Evolutionary conservation across 1,140 invertebrate species (phyloP), one percentile per base, ranked within the genome.

Genomic region (Halesus radiatus): DNA sequence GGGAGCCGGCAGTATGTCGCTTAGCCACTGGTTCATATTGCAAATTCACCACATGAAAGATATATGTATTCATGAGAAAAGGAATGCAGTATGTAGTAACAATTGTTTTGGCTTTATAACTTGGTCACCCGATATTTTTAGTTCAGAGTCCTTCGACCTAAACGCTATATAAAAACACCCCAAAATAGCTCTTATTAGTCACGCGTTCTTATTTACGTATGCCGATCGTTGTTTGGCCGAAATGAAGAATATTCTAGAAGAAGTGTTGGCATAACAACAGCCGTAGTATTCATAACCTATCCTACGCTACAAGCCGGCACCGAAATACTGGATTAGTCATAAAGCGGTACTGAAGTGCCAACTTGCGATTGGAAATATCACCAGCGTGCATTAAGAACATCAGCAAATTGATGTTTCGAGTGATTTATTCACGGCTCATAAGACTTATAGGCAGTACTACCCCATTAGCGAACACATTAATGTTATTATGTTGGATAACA

Each of bases 251-350:
- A 66, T 66, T 53, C 45, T 74, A 29, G 72, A 56, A 53, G 50
- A 53, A 74, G 26, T 5, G 26, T 74, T 56, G 50, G 52, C 72
- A 15, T 74, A 54, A 74, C 72, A 74, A 74, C 72, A 54, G 50
- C 50, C 23, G 50, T 23, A 20, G 32, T 26, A 81, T 78, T 78
- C 80, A 81, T 78, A 81, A 81, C 80, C 80, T 81, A 78, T 81
- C 80, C 80, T 77, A 81, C 80, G 54, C 37, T 53, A 13, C n/a
- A 26, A n/a, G 60, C 79, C 6, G 50, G 26, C 8, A 20, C 76
- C 18, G 54, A 78, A 81, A 81, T 81, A 81, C 52, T 50, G 18
- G 45, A 73, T 78, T 81, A 81, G 53, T 81, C 80, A 78, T 74
- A 81, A 32, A n/a, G 3, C 13, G 15, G 26, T 13, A 20, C n/a